Conservation (phyloP, 2,797 vertebrate species). For the Periophthalmus magnuspinnatus region DNA sequence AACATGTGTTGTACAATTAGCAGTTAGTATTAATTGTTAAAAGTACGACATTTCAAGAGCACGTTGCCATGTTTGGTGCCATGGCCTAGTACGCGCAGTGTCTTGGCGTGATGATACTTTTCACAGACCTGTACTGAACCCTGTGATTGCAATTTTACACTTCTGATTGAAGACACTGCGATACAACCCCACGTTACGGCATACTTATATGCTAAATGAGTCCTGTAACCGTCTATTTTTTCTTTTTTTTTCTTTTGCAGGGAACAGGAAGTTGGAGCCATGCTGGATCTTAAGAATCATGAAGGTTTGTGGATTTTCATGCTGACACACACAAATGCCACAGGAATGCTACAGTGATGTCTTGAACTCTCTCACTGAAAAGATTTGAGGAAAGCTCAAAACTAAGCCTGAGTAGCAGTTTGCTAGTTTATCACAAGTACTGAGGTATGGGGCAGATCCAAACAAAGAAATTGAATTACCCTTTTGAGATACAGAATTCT, state of each 20-base stretch:
- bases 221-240: background rate
- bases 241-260: background rate
- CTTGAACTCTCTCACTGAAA: constrained; percentile 76
- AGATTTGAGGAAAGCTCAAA: constrained; percentile 39
- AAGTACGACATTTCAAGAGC: accelerated
- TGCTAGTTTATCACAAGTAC: no score
- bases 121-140: constrained; percentile 84
- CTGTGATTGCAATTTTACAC: constrained; percentile 70
- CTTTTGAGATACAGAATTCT: no score
- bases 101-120: constrained; percentile 77
- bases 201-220: background rate
- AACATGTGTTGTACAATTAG: accelerated
- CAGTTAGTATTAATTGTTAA: background rate
- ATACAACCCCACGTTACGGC: background rate
- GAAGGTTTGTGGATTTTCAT: background rate
- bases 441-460: no score
- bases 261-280: background rate
- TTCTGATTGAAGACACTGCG: constrained; percentile 71
- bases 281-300: background rate
- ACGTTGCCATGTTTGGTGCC: background rate
- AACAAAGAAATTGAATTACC: no score
- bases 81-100: background rate
- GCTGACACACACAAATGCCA: background rate
- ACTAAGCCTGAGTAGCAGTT: constrained; percentile 61
- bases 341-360: constrained; percentile 65